A percentile compares a stretch with the other conserved stretches of the same genome.
Evolutionary conservation across 2,113 vertebrate genomes (phyloP).

Genomic region (Anarhynchus alexandrinus): DNA sequence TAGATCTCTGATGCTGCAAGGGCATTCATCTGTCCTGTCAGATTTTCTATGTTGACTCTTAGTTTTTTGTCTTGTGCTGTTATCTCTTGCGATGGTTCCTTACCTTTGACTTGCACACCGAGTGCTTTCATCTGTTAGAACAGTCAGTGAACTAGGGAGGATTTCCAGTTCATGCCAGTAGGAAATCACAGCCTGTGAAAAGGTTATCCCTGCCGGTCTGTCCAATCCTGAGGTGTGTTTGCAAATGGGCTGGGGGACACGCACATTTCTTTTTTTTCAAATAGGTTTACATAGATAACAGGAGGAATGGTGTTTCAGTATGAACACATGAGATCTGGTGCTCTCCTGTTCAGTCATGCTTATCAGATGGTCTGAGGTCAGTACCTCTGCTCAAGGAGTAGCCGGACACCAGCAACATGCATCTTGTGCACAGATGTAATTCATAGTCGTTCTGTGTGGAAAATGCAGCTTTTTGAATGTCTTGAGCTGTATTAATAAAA

Average conservation of each 20-base stretch:
- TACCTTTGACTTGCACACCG: neutral
- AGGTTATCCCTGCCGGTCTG: neutral
- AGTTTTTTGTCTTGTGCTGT: neutral
- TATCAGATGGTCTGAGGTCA: neutral
- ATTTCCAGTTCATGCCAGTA: neutral
- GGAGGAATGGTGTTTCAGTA: neutral
- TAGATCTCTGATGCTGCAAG: neutral
- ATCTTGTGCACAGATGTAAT: fast-evolving
- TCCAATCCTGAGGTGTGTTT: neutral
- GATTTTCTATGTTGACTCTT: neutral
- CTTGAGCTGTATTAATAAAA: neutral
- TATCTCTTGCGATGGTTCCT: neutral
- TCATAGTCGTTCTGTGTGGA: neutral
- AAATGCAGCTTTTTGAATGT: neutral
- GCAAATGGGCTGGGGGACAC: neutral
- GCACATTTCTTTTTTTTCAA: neutral
- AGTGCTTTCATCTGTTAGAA: neutral
- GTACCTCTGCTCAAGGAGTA: fast-evolving
- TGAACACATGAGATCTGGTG: fast-evolving
- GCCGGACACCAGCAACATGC: fast-evolving
- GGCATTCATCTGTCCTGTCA: neutral
- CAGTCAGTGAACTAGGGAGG: neutral
- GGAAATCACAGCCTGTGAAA: neutral
- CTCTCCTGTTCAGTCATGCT: neutral
- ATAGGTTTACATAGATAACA: neutral